Conservation (phyloP, 2,888 invertebrate genomes). For the Rhorus exstirpatorius region DNA sequence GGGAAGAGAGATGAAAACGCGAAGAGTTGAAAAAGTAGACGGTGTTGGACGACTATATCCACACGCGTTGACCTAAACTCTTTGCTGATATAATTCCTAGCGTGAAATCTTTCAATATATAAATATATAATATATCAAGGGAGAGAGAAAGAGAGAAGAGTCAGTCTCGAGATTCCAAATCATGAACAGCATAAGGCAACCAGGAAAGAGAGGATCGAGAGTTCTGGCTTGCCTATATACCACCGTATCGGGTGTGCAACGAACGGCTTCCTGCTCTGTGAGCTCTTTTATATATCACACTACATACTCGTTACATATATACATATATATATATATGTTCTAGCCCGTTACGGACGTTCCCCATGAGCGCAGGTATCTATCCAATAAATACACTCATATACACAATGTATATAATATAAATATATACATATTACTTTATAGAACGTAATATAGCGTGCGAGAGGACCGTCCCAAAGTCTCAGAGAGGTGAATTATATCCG, state of each 20-base stretch:
- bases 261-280: slow-evolving; percentile 65
- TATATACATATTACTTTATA: slow-evolving; percentile 29
- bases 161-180: slow-evolving; percentile 65
- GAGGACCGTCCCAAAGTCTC: slow-evolving; percentile 50
- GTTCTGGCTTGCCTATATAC: slow-evolving; percentile 15
- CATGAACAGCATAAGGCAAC: slow-evolving; percentile 39
- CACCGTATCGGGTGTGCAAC: slow-evolving; percentile 68
- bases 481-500: slow-evolving; percentile 58
- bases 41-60: slow-evolving; percentile 2
- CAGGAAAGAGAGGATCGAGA: slow-evolving; percentile 52
- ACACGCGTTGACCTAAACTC: slow-evolving; percentile 40
- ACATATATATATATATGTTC: slow-evolving; percentile 25
- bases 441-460: slow-evolving; percentile 48
- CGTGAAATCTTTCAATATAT: slow-evolving; percentile 18
- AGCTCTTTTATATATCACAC: slow-evolving; percentile 45
- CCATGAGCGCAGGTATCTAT: slow-evolving; percentile 62
- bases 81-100: neutral
- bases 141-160: slow-evolving; percentile 72
- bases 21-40: slow-evolving; percentile 26
- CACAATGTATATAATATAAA: neutral
- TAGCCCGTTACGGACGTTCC: slow-evolving; percentile 39
- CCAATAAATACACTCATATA: slow-evolving; percentile 54
- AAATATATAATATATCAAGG: neutral
- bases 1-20: neutral
- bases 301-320: slow-evolving; percentile 31